Evolutionary conservation across 2,888 invertebrate genomes (phyloP).

Genomic region (Acrobasis suavella): DNA sequence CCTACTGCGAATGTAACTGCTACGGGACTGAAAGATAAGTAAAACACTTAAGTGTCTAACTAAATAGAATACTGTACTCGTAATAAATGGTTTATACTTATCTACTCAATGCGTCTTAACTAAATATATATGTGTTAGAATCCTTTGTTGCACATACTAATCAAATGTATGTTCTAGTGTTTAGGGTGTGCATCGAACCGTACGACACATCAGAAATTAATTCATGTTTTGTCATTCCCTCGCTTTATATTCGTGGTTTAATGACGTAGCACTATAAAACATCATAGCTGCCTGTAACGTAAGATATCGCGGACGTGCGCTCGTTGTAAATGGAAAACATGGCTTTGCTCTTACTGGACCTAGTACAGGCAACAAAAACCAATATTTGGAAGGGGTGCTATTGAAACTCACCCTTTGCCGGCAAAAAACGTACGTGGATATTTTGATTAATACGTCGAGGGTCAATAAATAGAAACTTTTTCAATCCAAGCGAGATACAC

Average conservation of each 20-base stretch:
- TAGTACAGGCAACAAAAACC: slow-evolving; percentile 69
- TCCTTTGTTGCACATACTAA: background rate
- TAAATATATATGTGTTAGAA: background rate
- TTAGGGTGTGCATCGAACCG: slow-evolving; percentile 69
- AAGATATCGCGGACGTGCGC: slow-evolving; percentile 70
- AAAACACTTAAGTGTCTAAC: too few relatives aligned
- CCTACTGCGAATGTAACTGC: too few relatives aligned
- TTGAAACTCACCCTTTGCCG: slow-evolving; percentile 74
- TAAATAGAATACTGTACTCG: too few relatives aligned
- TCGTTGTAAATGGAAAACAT: slow-evolving; percentile 73
- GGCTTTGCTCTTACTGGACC: slow-evolving; percentile 79
- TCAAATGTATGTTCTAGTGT: slow-evolving; percentile 44
- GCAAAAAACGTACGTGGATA: slow-evolving; percentile 70
- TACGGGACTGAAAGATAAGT: too few relatives aligned
- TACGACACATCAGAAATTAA: slow-evolving; percentile 80
- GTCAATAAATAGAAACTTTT: slow-evolving; percentile 38
- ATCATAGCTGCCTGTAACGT: slow-evolving; percentile 63
- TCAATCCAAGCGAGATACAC: slow-evolving; percentile 37
- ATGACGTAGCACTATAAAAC: slow-evolving; percentile 77
- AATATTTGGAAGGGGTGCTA: slow-evolving; percentile 79
- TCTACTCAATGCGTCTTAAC: too few relatives aligned
- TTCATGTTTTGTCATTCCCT: slow-evolving; percentile 82
- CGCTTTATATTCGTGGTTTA: slow-evolving; percentile 77
- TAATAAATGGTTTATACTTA: too few relatives aligned
- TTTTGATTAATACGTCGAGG: slow-evolving; percentile 72